These are phyloP conservation scores for Lates japonicus DNA, from an alignment of 2,797 vertebrate species.

Conservation along the genomic window DNA sequence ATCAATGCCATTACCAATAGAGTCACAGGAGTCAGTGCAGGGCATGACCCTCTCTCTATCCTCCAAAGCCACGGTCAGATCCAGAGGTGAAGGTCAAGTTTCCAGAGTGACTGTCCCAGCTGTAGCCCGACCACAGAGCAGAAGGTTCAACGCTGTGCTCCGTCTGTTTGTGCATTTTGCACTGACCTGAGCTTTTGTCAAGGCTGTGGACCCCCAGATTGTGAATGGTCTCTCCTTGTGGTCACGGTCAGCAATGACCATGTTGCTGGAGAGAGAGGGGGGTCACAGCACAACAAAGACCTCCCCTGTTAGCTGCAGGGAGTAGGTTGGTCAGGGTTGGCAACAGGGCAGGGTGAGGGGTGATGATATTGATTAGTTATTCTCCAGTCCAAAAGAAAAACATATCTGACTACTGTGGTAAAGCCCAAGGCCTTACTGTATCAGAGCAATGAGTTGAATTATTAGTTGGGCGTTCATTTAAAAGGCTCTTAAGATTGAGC, in stretches of 20 bases:
- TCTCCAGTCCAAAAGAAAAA: constrained; percentile 38
- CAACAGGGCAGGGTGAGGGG: constrained; percentile 57
- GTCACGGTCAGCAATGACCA: constrained; percentile 64
- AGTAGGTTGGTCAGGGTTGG: constrained; percentile 49
- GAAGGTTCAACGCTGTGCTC: constrained; percentile 66
- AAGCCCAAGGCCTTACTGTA: constrained; percentile 33
- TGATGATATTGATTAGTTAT: constrained; percentile 71
- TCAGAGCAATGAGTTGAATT: neutral
- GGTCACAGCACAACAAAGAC: constrained; percentile 72
- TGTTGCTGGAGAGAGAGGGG: constrained; percentile 61
- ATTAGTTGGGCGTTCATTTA: neutral
- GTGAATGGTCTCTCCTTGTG: constrained; percentile 66
- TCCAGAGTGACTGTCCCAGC: constrained; percentile 80
- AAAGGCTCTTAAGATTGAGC: constrained; percentile 4
- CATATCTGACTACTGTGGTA: constrained; percentile 27
- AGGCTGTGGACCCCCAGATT: constrained; percentile 60
- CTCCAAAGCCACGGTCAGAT: constrained; percentile 64
- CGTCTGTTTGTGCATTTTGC: constrained; percentile 77
- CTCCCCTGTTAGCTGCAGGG: constrained; percentile 70
- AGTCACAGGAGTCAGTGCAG: constrained; percentile 55
- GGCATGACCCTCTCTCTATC: constrained; percentile 50
- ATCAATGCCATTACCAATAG: constrained; percentile 86
- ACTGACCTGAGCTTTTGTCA: constrained; percentile 79
- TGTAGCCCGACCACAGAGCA: constrained; percentile 78
- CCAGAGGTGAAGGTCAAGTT: constrained; percentile 85